Conservation (phyloP, 2,113 vertebrate genomes). For the Smithornis capensis region DNA sequence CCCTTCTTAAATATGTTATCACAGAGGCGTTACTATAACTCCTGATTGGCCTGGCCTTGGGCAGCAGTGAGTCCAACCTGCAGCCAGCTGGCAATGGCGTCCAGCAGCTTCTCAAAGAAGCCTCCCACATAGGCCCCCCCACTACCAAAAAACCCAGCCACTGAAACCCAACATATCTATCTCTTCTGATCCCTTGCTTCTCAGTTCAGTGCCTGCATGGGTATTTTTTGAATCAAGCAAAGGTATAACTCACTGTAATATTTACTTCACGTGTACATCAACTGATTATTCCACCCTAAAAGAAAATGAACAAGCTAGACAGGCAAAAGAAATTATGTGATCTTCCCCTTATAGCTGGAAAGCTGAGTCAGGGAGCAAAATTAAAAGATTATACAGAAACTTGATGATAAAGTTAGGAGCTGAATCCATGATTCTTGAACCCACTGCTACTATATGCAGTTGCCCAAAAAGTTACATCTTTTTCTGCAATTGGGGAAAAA, state of each 20-base stretch:
- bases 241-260: neutral
- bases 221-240: neutral
- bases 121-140: too few species aligned
- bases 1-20: too few species aligned
- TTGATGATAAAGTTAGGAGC: neutral
- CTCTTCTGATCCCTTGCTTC: neutral
- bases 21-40: too few species aligned
- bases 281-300: neutral
- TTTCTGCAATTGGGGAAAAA: neutral
- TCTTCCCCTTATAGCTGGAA: neutral
- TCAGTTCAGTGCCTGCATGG: neutral
- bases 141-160: too few species aligned
- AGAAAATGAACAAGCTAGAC: neutral
- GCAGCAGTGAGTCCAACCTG: too few species aligned
- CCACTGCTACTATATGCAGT: neutral
- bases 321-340: neutral
- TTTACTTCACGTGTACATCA: accelerated
- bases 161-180: too few species aligned
- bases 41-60: too few species aligned
- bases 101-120: too few species aligned
- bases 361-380: neutral
- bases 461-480: neutral
- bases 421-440: neutral
- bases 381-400: neutral
- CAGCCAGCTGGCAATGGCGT: too few species aligned